Conservation (phyloP, 2,888 invertebrate species). For the Drosophila subquinaria region DNA sequence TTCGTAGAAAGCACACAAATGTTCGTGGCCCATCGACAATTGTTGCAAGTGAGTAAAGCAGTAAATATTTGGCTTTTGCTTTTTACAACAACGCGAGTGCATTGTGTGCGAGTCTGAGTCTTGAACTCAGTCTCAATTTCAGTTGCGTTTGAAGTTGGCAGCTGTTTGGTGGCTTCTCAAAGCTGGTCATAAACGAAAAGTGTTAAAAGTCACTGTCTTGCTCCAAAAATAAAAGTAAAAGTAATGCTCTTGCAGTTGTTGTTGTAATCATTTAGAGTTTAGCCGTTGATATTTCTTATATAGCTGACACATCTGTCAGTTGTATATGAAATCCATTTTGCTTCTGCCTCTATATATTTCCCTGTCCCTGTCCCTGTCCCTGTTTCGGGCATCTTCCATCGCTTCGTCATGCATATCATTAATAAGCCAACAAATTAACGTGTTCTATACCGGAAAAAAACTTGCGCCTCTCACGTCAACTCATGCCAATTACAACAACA, state of each 20-base stretch:
- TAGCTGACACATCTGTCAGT: constrained; percentile 19
- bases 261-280: background rate
- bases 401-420: constrained; percentile 63
- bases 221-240: constrained; percentile 46
- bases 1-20: constrained; percentile 64
- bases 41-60: constrained; percentile 26
- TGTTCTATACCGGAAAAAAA: constrained; percentile 75
- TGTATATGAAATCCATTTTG: background rate
- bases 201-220: constrained; percentile 41
- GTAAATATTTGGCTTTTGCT: constrained; percentile 51
- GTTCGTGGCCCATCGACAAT: constrained; percentile 34
- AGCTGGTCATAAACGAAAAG: constrained; percentile 33
- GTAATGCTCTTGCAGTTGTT: constrained; percentile 13
- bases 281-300: constrained; percentile 8
- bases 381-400: constrained; percentile 12
- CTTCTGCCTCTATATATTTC: background rate
- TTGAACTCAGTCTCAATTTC: constrained; percentile 1
- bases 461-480: constrained; percentile 53
- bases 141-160: background rate
- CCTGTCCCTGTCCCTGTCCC: background rate
- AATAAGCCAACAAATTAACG: constrained; percentile 73
- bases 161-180: background rate
- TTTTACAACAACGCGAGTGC: constrained; percentile 48
- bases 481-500: constrained; percentile 44
- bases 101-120: constrained; percentile 45